These are phyloP conservation scores for Periophthalmodon schlosseri DNA, from an alignment of 2,113 vertebrate genomes.

Conservation along the genomic window DNA sequence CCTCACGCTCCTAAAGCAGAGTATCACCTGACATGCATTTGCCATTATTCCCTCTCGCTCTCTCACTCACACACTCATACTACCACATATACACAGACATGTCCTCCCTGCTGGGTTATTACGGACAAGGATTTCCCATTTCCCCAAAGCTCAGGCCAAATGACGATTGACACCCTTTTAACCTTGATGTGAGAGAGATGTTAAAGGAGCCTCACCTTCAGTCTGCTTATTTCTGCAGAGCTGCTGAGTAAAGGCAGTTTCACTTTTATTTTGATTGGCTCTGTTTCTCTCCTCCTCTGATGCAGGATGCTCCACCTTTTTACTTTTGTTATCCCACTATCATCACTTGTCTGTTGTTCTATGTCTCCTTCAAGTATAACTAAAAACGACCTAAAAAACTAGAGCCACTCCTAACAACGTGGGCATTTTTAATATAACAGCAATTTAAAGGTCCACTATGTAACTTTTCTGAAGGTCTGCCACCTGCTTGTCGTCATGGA, in stretches of 20 bases:
- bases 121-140: conserved; percentile 66
- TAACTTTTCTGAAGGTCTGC: too few species aligned
- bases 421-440: not conserved
- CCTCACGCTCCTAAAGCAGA: conserved; percentile 57
- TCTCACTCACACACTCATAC: conserved; percentile 4
- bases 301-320: conserved; percentile 10
- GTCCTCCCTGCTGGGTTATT: conserved; percentile 41
- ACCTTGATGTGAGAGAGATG: conserved; percentile 44
- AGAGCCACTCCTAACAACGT: not conserved
- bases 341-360: not conserved
- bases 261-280: conserved; percentile 48
- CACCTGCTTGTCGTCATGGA: too few species aligned
- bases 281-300: conserved; percentile 40
- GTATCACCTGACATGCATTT: conserved; percentile 63
- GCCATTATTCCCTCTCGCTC: conserved; percentile 58
- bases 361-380: too few species aligned
- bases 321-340: conserved; percentile 9
- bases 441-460: not conserved
- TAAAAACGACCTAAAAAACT: not conserved
- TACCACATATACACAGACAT: not conserved
- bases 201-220: conserved; percentile 15
- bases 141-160: conserved; percentile 54
- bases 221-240: conserved; percentile 20
- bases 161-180: conserved; percentile 55
- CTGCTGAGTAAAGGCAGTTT: conserved; percentile 26